Conservation (phyloP, 2,797 vertebrate species). For the Acrocephalus scirpaceus region DNA sequence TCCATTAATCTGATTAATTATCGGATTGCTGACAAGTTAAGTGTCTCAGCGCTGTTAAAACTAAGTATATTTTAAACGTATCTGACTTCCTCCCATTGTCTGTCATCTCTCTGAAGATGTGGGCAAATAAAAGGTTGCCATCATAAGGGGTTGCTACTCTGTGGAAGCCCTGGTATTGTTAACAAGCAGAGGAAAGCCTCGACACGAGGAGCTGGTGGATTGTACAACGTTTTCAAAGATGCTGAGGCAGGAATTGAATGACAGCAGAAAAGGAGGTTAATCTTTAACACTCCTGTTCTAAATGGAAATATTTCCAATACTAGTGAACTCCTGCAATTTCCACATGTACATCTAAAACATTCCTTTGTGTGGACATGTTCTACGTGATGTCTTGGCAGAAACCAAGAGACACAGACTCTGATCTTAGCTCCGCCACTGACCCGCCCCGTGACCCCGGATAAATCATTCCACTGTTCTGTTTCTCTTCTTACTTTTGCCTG, state of each 20-base stretch:
- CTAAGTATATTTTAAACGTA: conserved; percentile 75
- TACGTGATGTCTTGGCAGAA: conserved; percentile 47
- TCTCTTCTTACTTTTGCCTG: conserved; percentile 27
- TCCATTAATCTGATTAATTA: conserved; percentile 81
- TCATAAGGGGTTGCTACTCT: not conserved
- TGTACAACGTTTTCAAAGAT: not conserved
- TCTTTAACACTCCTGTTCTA: conserved; percentile 40
- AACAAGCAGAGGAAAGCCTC: not conserved
- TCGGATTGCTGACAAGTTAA: conserved; percentile 78
- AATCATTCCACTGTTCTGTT: conserved; percentile 49
- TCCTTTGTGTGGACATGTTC: conserved; percentile 42
- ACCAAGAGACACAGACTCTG: conserved; percentile 31
- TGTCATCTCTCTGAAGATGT: conserved; percentile 72
- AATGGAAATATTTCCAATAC: conserved; percentile 32
- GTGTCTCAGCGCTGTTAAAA: conserved; percentile 76
- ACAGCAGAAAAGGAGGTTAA: conserved; percentile 50
- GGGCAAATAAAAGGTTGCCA: conserved; percentile 65
- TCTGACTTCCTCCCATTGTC: conserved; percentile 73
- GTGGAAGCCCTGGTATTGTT: not conserved
- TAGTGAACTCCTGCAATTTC: conserved; percentile 12
- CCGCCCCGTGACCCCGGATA: conserved; percentile 40
- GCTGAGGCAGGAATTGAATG: not conserved
- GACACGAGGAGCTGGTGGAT: not conserved
- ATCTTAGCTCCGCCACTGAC: conserved; percentile 14
- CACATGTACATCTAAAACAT: conserved; percentile 18